Evolutionary conservation across 2,113 vertebrate species (phyloP).

Genomic region (Stomatorhinus ivindoensis): DNA sequence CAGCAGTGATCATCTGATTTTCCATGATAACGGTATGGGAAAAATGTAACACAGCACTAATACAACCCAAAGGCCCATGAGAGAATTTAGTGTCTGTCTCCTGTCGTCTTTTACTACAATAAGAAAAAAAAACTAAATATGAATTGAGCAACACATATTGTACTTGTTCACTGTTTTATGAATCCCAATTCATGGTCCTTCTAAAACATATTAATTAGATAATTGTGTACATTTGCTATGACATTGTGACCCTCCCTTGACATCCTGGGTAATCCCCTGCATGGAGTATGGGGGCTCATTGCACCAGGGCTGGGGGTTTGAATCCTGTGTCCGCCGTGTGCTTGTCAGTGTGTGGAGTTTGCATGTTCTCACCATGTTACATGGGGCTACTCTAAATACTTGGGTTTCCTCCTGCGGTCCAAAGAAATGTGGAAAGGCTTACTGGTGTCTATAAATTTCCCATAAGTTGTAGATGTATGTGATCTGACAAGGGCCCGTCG

Average conservation of each 20-base stretch:
- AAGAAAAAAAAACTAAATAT: neutral
- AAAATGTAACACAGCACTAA: neutral
- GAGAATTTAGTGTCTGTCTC: neutral
- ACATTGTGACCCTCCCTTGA: neutral
- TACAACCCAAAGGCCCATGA: neutral
- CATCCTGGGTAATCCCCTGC: neutral
- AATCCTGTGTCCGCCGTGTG: neutral
- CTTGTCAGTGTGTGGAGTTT: neutral
- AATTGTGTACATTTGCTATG: neutral
- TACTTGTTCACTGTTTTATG: neutral
- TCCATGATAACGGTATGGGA: neutral
- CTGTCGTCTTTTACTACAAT: neutral
- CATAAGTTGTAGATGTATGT: neutral
- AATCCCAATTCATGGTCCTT: neutral
- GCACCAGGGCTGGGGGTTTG: neutral
- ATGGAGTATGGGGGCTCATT: neutral
- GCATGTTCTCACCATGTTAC: neutral
- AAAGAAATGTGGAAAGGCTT: neutral
- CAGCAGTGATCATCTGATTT: neutral
- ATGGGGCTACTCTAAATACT: neutral
- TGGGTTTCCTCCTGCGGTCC: neutral
- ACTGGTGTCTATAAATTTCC: neutral
- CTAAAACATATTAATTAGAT: neutral
- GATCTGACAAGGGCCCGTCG: neutral
- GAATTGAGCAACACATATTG: neutral